Conservation (phyloP, 2,797 vertebrate genomes). For the Podargus strigoides region DNA sequence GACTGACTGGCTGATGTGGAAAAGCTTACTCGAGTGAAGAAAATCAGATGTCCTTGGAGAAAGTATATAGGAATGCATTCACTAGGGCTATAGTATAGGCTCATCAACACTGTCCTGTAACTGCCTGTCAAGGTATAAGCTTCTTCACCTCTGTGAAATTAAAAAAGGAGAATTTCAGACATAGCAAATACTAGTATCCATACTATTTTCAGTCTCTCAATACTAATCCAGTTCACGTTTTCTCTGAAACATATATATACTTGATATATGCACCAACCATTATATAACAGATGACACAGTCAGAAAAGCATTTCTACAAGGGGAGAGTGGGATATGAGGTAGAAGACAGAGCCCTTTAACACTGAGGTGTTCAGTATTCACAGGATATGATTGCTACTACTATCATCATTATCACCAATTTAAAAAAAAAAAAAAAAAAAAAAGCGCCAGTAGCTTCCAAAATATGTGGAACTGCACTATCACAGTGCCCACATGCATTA, state of each 20-base stretch:
- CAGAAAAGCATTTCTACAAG: background rate
- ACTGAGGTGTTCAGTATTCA: background rate
- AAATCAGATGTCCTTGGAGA: background rate
- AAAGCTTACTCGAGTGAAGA: background rate
- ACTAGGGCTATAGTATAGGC: background rate
- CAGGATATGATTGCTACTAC: background rate
- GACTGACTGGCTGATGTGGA: background rate
- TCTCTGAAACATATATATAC: background rate
- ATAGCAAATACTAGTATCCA: background rate
- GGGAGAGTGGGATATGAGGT: background rate
- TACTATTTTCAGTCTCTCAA: background rate
- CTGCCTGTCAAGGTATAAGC: background rate
- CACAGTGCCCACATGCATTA: background rate
- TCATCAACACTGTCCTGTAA: background rate
- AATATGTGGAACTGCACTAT: background rate
- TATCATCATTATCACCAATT: background rate
- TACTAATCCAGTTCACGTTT: background rate
- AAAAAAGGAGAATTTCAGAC: background rate
- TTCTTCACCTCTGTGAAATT: accelerated
- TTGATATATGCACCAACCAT: background rate
- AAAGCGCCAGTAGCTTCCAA: background rate
- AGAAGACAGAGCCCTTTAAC: background rate
- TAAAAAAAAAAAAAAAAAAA: too few species aligned
- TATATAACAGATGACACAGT: background rate
- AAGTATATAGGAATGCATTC: background rate